Base-by-base conservation (phyloP, 2,113 vertebrate genomes). In the Rafetus swinhoei region DNA sequence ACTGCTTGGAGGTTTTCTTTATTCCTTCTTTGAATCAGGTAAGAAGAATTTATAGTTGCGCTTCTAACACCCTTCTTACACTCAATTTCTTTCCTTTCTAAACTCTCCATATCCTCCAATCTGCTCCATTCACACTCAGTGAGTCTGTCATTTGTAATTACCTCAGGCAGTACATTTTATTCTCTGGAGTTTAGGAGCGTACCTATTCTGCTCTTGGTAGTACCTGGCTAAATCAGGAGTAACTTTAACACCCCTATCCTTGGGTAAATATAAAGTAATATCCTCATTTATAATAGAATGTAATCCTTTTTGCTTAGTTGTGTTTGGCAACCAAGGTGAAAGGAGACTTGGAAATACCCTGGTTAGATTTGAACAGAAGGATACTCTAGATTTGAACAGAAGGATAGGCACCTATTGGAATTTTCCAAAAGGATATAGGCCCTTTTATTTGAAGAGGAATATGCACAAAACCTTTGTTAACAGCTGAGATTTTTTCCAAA, bases 171-270 rank as follows among this genome's bases (percentile, higher is more conserved):
- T 79, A 79, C 81, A 82, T 18, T 24, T 69, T 62, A n/a, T 83
- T 92, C 84, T 87, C 9, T 13, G 24, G 1, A 85, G 14, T 54
- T 90, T 91, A 79, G 22, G 85, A 88, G 6, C 13, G 24, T 27
- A 13, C 5, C 81, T 3, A 50, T 72, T 62, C 57, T 84, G 19
- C 81, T 90, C 4, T 84, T 2, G 21, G 8, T 77, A 76, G 45
- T 53, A 25, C 9, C 1, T 90, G 1, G 0, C 79, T 14, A 16
- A 54, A 95, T 59, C 4, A 62, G 16, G 4, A 76, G 60, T 80
- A 80, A 53, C 27, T 62, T 0, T 0, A 1, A 84, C 79, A 82
- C 0, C 52, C 0, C 2, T 39, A 1, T 2, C n/a, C 1, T 88
- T 55, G 84, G 83, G 45, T 55, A 1, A 76, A 45, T 14, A 79